Percentiles rank a stretch among this genome's conserved stretches.
Evolutionary conservation across 2,888 invertebrate genomes (phyloP).

Genomic region (Sicus ferrugineus): DNA sequence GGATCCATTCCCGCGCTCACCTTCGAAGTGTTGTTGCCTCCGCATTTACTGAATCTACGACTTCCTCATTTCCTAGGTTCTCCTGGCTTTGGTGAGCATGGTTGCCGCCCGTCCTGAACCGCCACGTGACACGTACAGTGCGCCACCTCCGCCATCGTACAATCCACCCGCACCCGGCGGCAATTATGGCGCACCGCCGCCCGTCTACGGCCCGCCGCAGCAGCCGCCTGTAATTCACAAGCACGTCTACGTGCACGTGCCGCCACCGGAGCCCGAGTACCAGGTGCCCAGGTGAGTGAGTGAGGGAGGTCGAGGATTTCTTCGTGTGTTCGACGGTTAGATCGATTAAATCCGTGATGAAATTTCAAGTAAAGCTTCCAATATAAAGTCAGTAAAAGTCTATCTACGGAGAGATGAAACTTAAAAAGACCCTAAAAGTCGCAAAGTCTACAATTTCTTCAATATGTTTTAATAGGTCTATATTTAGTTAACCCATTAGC

Average conservation of each 20-base stretch:
- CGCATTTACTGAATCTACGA: constrained; percentile 10
- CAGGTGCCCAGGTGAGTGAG: constrained; percentile 70
- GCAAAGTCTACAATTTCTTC: not conserved
- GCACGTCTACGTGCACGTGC: constrained; percentile 90
- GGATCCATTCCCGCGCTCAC: not conserved
- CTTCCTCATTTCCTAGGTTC: constrained; percentile 46
- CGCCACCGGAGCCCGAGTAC: constrained; percentile 85
- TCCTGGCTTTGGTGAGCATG: constrained; percentile 55
- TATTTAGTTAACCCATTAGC: too few species aligned
- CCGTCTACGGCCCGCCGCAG: constrained; percentile 75
- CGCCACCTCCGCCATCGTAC: constrained; percentile 57
- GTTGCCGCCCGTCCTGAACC: constrained; percentile 61
- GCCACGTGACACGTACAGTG: constrained; percentile 60
- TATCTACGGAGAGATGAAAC: not conserved
- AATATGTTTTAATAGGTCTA: not conserved
- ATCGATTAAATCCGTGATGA: not conserved
- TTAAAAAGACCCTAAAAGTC: not conserved
- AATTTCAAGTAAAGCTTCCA: not conserved
- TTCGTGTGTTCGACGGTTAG: not conserved
- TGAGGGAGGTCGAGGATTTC: not conserved
- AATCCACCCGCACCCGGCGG: constrained; percentile 66
- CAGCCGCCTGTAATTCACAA: constrained; percentile 84
- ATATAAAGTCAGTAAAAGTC: not conserved
- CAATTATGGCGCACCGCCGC: constrained; percentile 69
- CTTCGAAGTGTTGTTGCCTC: constrained; percentile 2